Evolutionary conservation across 2,113 vertebrate genomes (phyloP).

Genomic region (Gymnorhina tibicen): DNA sequence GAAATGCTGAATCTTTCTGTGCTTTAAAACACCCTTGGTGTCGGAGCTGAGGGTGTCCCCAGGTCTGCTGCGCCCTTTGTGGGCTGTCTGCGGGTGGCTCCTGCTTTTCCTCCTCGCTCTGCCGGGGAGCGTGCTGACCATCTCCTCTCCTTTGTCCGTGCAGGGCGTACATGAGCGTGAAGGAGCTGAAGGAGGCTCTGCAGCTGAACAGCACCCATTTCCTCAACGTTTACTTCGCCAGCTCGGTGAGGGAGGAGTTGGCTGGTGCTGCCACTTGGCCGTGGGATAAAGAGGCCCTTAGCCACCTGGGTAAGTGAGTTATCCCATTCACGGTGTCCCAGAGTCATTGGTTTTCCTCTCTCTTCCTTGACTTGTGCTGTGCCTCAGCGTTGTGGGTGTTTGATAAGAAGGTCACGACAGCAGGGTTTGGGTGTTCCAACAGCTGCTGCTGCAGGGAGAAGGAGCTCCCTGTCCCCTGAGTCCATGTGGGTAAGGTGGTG

Average conservation of each 20-base stretch:
- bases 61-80: not conserved
- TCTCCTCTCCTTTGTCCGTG: not conserved
- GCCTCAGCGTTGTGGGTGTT: not conserved
- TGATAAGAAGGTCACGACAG: not conserved
- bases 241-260: conserved; percentile 87
- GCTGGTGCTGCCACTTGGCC: conserved; percentile 97
- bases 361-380: not conserved
- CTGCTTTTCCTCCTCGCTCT: not conserved
- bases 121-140: not conserved
- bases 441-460: not conserved
- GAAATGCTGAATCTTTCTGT: not conserved
- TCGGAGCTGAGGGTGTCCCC: not conserved
- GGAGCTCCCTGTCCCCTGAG: not conserved
- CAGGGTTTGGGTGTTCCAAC: not conserved
- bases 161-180: conserved; percentile 95
- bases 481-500: not conserved
- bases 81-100: rapidly evolving
- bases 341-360: not conserved
- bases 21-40: not conserved
- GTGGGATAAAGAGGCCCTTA: conserved; percentile 95
- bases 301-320: conserved; percentile 78
- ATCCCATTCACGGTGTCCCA: not conserved
- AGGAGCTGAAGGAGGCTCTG: conserved; percentile 90
- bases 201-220: conserved; percentile 86
- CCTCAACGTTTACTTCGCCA: conserved; percentile 96